Evolutionary conservation across 2,113 vertebrate genomes (phyloP).

Genomic region (Pagrus major): DNA sequence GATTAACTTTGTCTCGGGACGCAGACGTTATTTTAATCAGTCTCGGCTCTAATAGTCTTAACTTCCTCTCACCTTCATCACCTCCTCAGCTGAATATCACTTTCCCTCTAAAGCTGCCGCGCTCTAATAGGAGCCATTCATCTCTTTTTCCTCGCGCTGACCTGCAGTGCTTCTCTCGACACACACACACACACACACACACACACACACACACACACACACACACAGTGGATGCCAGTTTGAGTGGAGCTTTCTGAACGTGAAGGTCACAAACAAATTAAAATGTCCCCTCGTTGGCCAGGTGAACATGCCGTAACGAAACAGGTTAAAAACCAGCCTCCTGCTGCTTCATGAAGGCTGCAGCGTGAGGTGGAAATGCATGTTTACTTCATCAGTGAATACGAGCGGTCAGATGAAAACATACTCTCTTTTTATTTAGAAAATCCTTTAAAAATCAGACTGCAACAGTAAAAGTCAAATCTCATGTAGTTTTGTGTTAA

Average conservation of each 20-base stretch:
- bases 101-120: background rate
- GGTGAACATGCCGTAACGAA: too few relatives aligned
- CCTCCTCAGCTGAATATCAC: constrained; percentile 20
- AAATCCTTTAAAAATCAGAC: too few relatives aligned
- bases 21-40: constrained; percentile 25
- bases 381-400: too few relatives aligned
- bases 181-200: background rate
- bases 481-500: too few relatives aligned
- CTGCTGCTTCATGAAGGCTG: background rate
- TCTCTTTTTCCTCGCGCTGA: background rate
- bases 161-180: background rate
- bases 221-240: too few relatives aligned
- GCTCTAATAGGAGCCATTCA: constrained; percentile 44
- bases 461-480: too few relatives aligned
- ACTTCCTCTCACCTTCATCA: constrained; percentile 27
- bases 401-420: too few relatives aligned
- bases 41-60: constrained; percentile 7
- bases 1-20: constrained; percentile 38
- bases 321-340: too few relatives aligned
- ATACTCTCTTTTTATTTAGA: too few relatives aligned
- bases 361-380: background rate
- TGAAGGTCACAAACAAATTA: constrained; percentile 10
- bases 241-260: background rate
- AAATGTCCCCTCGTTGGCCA: background rate
- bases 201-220: background rate